phyloP scores from a whole-genome alignment of 2,797 vertebrate species.

The Etheostoma nigrum region DNA sequence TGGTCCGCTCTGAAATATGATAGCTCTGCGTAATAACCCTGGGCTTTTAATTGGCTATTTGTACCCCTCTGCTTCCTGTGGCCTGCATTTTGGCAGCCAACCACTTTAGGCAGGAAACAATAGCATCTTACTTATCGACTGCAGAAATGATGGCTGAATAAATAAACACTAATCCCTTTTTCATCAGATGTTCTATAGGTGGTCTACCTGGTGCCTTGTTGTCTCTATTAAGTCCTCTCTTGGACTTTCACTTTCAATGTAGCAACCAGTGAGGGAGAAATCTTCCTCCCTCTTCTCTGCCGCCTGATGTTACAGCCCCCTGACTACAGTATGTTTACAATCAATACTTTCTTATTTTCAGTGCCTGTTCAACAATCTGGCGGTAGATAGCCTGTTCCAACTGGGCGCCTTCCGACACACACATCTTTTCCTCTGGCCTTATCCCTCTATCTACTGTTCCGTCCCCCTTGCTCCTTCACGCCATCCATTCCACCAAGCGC shows the following conservation, averaged over 20 bases:
- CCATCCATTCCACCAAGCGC: slow-evolving; percentile 18
- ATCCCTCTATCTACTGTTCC: slow-evolving; percentile 39
- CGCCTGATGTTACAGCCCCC: slow-evolving; percentile 58
- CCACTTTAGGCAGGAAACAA: slow-evolving; percentile 41
- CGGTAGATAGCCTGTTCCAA: slow-evolving; percentile 67
- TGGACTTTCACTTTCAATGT: slow-evolving; percentile 26
- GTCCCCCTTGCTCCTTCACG: too few relatives aligned
- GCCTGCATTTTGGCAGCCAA: slow-evolving; percentile 47
- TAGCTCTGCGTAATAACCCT: slow-evolving; percentile 49
- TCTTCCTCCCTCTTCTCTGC: slow-evolving; percentile 1
- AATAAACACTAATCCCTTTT: slow-evolving; percentile 47
- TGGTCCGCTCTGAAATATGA: slow-evolving; percentile 61
- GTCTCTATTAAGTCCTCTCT: slow-evolving; percentile 50
- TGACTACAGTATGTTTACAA: slow-evolving; percentile 66
- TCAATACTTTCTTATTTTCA: slow-evolving; percentile 80
- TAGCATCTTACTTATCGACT: slow-evolving; percentile 21
- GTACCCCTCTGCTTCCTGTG: slow-evolving; percentile 46
- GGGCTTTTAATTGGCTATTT: slow-evolving; percentile 69
- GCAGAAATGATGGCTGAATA: slow-evolving; percentile 40
- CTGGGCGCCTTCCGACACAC: slow-evolving; percentile 47
- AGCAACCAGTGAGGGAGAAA: slow-evolving; percentile 43
- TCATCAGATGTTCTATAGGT: slow-evolving; percentile 37
- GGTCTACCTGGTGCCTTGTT: slow-evolving; percentile 17
- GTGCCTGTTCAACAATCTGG: slow-evolving; percentile 72
- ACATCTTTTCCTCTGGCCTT: slow-evolving; percentile 32